These are phyloP conservation scores for Macrotrachela quadricornifera DNA, from an alignment of 1,140 invertebrate species.

Conservation along the genomic window DNA sequence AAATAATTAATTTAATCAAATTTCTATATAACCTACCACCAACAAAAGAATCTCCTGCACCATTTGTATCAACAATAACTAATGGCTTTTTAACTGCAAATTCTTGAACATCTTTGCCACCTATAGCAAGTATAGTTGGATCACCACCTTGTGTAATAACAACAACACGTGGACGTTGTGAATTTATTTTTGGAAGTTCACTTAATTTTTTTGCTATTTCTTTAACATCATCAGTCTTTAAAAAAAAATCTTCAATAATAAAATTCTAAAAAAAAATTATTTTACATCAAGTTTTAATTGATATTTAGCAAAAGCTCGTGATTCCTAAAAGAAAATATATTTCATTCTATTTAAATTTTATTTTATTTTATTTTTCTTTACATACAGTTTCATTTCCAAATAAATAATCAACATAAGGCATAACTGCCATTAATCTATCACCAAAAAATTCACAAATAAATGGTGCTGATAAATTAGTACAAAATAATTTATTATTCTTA, in stretches of 20 bases:
- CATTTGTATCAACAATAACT: slow-evolving; percentile 84
- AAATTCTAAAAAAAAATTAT: too few species aligned
- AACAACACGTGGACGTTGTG: slow-evolving; percentile 36
- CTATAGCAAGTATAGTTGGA: slow-evolving; percentile 55
- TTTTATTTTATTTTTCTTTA: slow-evolving; percentile 1
- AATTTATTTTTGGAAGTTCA: slow-evolving; percentile 52
- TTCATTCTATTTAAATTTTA: slow-evolving; percentile 9
- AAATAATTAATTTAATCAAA: background rate
- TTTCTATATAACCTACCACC: slow-evolving; percentile 41
- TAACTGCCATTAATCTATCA: slow-evolving; percentile 49
- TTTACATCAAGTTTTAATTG: background rate
- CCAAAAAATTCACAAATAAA: slow-evolving; percentile 78
- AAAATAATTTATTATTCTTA: slow-evolving; percentile 50
- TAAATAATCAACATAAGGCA: slow-evolving; percentile 81
- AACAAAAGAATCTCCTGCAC: slow-evolving; percentile 92
- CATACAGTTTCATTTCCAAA: slow-evolving; percentile 78
- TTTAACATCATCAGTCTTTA: slow-evolving; percentile 44
- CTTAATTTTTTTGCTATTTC: slow-evolving; percentile 63
- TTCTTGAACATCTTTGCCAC: slow-evolving; percentile 30
- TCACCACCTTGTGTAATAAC: slow-evolving; percentile 74
- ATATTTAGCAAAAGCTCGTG: slow-evolving; percentile 53
- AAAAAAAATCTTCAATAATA: too few species aligned
- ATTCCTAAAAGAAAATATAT: slow-evolving; percentile 45
- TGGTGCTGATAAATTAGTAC: slow-evolving; percentile 85
- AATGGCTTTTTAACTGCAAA: slow-evolving; percentile 55